Base-by-base conservation (phyloP, 2,888 invertebrate species). In the Phanerotoma sp. region DNA sequence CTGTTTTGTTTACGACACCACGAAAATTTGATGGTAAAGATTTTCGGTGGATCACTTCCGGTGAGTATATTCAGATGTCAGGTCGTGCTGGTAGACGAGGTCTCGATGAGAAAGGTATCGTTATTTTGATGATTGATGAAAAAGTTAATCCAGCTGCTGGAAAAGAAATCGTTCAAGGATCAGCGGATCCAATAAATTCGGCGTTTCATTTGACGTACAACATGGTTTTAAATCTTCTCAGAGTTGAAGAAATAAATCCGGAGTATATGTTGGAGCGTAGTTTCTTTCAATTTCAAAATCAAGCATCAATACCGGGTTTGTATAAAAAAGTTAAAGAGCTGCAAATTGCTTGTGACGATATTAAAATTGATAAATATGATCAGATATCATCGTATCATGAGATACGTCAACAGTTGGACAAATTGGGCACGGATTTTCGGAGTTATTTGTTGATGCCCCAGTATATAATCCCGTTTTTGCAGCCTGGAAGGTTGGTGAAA, bases 21-120 rank as follows among this genome's bases (percentile, higher is more conserved):
- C 85, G 94, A 54, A 99, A 99, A 79, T 99, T 93, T 79, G 99
- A 99, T 77, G 99, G 99, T 15, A 93, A 89, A 75, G 91, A 93
- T 71, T 92, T 93, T 70, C 82, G 99, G 78, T 96, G 91, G 87
- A 83, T 95, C 54, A 89, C 95, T 0, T 97, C 97, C 0, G 99
- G 99, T 6, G 99, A 99, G 79, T 99, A 99, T 73, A 98, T 99
- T 64, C 99, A 99, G 79, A 99, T 99, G 99, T 95, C 97, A 10
- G 99, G 99, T 1, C 85, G 99, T 61, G 99, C 99, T 1, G 99
- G 99, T 3, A 86, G 99, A 51, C 86, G 99, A 76, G 98, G 99
- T 54, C 80, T 97, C 42, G 99, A 99, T 77, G 96, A 97, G 77
- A 93, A 94, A 77, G 93, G 92, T 62, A 96, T 98, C 54, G 98